Evolutionary conservation across 2,888 invertebrate species (phyloP), one percentile per base, ranked within the genome.

Genomic region (Phalera bucephala): DNA sequence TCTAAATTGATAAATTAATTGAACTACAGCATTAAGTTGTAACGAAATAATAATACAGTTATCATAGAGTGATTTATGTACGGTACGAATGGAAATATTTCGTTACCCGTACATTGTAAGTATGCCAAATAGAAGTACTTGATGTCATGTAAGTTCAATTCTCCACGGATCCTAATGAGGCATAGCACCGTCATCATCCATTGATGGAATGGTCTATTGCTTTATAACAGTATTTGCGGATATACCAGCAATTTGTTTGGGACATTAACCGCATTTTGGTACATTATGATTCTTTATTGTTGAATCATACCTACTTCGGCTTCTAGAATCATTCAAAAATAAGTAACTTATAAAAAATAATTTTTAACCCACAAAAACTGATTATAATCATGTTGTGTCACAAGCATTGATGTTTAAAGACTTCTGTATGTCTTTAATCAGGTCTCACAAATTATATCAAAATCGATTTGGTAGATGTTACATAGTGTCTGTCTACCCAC

Each of bases 151-250:
- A 31, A 23, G 38, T 41, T 44, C 34, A 40, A 50, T 48, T 45
- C 38, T 26, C 12, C 33, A 14, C 30, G 14, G 13, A 25, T 26
- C 26, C 17, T 43, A 45, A 54, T 32, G 38, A 52, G 44, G 37
- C 42, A 41, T 44, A 33, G 39, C 46, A 45, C 42, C 45, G 37
- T 49, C 51, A 62, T 68, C 40, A 63, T 49, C 64, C 56, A 55
- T 44, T 14, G 36, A 54, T 22, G 10, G 22, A 10, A 22, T 21
- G 10, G 3, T 5, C 20, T 39, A 55, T 41, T 54, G 50, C 37
- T 39, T 39, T 43, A 63, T 72, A 78, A 72, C 75, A 68, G 72
- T 75, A 66, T 59, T 48, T 48, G 50, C 51, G n/a, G n/a, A n/a
- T n/a, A n/a, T n/a, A n/a, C n/a, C n/a, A n/a, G n/a, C 52, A 52